These are phyloP conservation scores for Metaphire vulgaris DNA, from an alignment of 1,140 invertebrate species.

Conservation along the genomic window DNA sequence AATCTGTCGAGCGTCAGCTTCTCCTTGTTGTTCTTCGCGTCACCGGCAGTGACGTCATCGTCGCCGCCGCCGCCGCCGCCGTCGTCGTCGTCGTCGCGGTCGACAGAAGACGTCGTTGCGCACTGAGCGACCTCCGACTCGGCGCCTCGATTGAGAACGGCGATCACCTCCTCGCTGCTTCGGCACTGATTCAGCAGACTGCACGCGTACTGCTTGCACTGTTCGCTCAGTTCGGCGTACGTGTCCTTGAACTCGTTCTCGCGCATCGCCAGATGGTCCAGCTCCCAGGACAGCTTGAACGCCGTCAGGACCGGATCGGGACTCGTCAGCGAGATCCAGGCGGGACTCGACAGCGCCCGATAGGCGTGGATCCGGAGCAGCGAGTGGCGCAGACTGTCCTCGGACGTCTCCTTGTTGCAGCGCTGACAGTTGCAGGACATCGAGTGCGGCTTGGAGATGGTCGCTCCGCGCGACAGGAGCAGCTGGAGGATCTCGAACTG, in stretches of 20 bases:
- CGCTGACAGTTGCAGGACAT: slow-evolving; percentile 49
- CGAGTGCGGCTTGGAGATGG: slow-evolving; percentile 46
- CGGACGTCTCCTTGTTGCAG: slow-evolving; percentile 47
- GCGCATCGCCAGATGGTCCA: slow-evolving; percentile 29
- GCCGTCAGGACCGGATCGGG: slow-evolving; percentile 41
- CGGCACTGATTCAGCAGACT: slow-evolving; percentile 78
- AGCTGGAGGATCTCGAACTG: slow-evolving; percentile 56
- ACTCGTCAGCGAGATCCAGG: slow-evolving; percentile 30
- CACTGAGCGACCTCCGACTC: too few species aligned
- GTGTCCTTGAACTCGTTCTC: slow-evolving; percentile 57
- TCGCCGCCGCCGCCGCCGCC: slow-evolving; percentile 60
- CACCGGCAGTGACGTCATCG: slow-evolving; percentile 59
- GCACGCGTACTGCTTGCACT: slow-evolving; percentile 76
- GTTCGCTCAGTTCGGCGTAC: slow-evolving; percentile 59
- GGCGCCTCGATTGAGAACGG: too few species aligned
- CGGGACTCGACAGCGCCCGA: slow-evolving; percentile 17
- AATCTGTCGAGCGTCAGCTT: slow-evolving; percentile 39
- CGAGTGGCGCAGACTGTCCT: slow-evolving; percentile 71
- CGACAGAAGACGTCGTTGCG: background rate
- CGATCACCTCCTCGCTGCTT: slow-evolving; percentile 79
- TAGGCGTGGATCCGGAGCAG: slow-evolving; percentile 70
- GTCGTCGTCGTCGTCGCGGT: background rate
- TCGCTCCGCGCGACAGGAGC: slow-evolving; percentile 45
- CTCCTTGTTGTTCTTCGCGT: too few species aligned
- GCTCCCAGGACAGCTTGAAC: slow-evolving; percentile 38